Evolutionary conservation across 1,140 invertebrate species (phyloP), one percentile per base, ranked within the genome.

Genomic region (Reticulitermes speratus): DNA sequence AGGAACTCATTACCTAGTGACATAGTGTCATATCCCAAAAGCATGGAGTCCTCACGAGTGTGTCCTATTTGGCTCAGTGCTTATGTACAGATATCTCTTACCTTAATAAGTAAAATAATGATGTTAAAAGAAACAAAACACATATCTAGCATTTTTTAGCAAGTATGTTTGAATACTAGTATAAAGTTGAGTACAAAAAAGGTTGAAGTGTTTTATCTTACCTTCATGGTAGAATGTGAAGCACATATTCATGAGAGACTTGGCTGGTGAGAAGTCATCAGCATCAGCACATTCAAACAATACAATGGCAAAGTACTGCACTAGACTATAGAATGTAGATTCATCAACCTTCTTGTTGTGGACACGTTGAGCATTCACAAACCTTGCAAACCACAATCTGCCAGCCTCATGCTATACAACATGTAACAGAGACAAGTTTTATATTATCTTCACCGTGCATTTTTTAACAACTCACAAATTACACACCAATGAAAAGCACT

Each of bases 201-300:
- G 1, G 52, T 55, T 1, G 19, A 55, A 55, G 52, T 55, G n/a
- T 75, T 21, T 65, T 84, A 23, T 9, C 19, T 86, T 90, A 96
- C 95, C 92, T 94, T 96, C 95, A 88, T 95, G 92, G 90, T 95
- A 96, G 90, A 96, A 96, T 30, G 95, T 95, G 89, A 97, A 96
- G 88, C 95, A 96, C 93, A 96, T 95, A 89, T 96, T 96, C 96
- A 97, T 96, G 23, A 97, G 92, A 75, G 93, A 94, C 88, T 96
- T 96, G 14, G 96, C 96, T 19, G 96, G 95, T 8, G 93, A 93
- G 88, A 95, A 96, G 89, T 96, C 95, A 88, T 96, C 95, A 8
- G 95, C 94, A 88, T 96, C 95, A 86, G 94, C 92, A 88, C 96
- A 96, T 90, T 97, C 96, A 89, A 96, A 96, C 69, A 97, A 90